Percentiles rank a stretch among this genome's conserved stretches.
These are phyloP conservation scores for Trachelus iudaicus DNA, from an alignment of 2,888 invertebrate species.

Conservation along the genomic window DNA sequence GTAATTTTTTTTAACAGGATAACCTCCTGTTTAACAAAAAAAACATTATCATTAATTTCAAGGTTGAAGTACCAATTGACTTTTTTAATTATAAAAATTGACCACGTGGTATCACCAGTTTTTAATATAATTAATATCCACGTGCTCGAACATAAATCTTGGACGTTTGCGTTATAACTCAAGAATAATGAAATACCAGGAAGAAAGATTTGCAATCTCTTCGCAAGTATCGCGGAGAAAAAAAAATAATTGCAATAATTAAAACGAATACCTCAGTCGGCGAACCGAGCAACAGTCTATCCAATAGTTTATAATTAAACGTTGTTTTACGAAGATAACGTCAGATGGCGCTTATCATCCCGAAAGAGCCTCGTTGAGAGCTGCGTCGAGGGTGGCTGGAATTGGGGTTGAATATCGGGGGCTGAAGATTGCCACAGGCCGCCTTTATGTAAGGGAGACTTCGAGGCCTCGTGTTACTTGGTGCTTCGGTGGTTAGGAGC, in stretches of 20 bases:
- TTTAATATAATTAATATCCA: not conserved
- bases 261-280: not conserved
- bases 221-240: not conserved
- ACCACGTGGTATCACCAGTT: not conserved
- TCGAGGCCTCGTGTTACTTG: not conserved
- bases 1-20: too few relatives aligned
- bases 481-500: not conserved
- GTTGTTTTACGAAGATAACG: constrained; percentile 34
- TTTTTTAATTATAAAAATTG: not conserved
- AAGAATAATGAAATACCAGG: not conserved
- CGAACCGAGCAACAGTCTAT: not conserved
- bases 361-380: not conserved
- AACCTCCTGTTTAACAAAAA: too few relatives aligned
- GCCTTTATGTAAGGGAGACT: not conserved
- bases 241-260: not conserved
- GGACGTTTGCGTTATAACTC: not conserved
- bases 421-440: not conserved
- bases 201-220: not conserved
- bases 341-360: not conserved
- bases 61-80: too few relatives aligned
- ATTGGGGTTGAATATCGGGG: not conserved
- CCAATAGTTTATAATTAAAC: constrained; percentile 33
- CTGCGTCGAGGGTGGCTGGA: not conserved
- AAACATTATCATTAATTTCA: too few relatives aligned
- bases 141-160: not conserved